phyloP scores from a whole-genome alignment of 1,140 invertebrate genomes.

The Solen grandis region DNA sequence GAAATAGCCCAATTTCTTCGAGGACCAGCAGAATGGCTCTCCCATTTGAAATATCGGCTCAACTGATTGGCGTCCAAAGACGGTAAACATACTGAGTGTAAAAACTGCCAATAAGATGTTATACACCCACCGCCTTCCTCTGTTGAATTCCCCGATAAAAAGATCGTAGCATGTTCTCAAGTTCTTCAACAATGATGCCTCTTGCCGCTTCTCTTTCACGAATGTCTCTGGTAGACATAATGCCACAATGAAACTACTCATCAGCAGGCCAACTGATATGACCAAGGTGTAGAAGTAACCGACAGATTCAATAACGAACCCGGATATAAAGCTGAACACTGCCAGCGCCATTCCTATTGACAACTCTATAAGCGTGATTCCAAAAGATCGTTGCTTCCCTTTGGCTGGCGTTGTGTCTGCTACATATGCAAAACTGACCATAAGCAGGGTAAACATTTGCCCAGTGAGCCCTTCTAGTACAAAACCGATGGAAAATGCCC shows the following conservation, averaged over 20 bases:
- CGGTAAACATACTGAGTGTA: conserved; percentile 14
- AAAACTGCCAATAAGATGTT: conserved; percentile 23
- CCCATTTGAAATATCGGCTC: conserved; percentile 38
- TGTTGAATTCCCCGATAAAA: conserved; percentile 40
- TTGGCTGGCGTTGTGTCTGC: conserved; percentile 39
- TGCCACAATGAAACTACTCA: not conserved
- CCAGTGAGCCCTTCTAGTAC: conserved; percentile 34
- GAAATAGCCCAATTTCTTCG: conserved; percentile 35
- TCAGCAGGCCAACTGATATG: not conserved
- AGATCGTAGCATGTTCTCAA: conserved; percentile 43
- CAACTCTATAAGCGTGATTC: conserved; percentile 47
- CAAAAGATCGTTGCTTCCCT: conserved; percentile 35
- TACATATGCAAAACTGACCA: conserved; percentile 47
- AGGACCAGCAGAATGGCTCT: conserved; percentile 30
- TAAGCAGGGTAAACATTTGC: conserved; percentile 45
- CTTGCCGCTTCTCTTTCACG: conserved; percentile 13
- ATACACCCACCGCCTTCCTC: conserved; percentile 40
- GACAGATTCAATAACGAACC: conserved; percentile 38
- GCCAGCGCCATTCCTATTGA: conserved; percentile 27
- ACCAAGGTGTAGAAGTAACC: conserved; percentile 43
- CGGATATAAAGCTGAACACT: conserved; percentile 36
- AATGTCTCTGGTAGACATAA: conserved; percentile 46
- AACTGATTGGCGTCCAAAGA: conserved; percentile 27
- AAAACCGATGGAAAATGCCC: conserved; percentile 35
- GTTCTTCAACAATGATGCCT: conserved; percentile 10